Evolutionary conservation across 2,888 invertebrate genomes (phyloP).

Genomic region (Corbicula japonica): DNA sequence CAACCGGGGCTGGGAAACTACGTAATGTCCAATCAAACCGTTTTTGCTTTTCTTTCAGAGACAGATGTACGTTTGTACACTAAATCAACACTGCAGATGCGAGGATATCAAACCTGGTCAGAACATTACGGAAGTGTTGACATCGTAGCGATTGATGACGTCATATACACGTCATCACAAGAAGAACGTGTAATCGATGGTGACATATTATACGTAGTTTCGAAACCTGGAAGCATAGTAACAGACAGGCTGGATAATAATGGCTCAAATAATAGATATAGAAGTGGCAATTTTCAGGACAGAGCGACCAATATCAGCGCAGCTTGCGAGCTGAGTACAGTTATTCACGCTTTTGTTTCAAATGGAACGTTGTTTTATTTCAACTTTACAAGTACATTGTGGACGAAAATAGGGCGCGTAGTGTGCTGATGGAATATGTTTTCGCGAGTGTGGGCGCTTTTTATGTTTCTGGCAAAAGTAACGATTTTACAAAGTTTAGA

Average conservation of each 20-base stretch:
- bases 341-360: slow-evolving; percentile 31
- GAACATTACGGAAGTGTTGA: slow-evolving; percentile 1
- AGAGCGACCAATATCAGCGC: slow-evolving; percentile 24
- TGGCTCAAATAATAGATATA: slow-evolving; percentile 33
- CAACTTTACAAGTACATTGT: slow-evolving; percentile 11
- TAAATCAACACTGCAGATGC: neutral
- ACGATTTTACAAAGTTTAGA: too few species aligned
- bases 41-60: neutral
- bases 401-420: slow-evolving; percentile 19
- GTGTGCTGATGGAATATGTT: too few species aligned
- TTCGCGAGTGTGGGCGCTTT: too few species aligned
- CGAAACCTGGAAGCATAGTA: neutral
- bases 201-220: neutral
- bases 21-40: neutral
- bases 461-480: too few species aligned
- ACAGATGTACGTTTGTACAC: slow-evolving; percentile 3
- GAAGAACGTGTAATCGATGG: slow-evolving; percentile 5
- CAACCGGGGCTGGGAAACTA: too few species aligned
- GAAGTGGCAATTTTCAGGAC: slow-evolving; percentile 23
- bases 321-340: slow-evolving; percentile 20
- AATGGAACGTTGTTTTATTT: slow-evolving; percentile 19
- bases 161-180: slow-evolving; percentile 15
- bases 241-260: slow-evolving; percentile 23
- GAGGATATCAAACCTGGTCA: neutral
- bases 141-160: slow-evolving; percentile 14